Conservation (phyloP, 1,140 invertebrate species). For the Elymnias hypermnestra region DNA sequence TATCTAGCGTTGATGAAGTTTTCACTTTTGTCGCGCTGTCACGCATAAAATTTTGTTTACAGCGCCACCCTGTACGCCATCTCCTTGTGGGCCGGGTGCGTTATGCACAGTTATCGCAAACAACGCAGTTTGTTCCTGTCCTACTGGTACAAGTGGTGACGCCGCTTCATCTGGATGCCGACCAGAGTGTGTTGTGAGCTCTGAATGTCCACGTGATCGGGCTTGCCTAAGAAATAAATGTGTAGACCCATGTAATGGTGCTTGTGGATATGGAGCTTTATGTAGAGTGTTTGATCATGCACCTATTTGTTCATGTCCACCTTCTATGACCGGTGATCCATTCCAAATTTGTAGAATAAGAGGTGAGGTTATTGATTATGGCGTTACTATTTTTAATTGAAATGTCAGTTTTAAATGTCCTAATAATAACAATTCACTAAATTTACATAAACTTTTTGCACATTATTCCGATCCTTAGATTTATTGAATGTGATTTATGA, state of each 20-base stretch:
- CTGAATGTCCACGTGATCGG: constrained; percentile 83
- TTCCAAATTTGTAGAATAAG: constrained; percentile 81
- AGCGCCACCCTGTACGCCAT: constrained; percentile 81
- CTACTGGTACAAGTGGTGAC: constrained; percentile 80
- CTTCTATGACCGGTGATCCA: constrained; percentile 84
- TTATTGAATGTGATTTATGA: too few species aligned
- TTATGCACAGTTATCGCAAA: constrained; percentile 78
- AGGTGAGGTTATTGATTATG: too few species aligned
- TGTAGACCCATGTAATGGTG: constrained; percentile 83
- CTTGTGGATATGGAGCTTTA: constrained; percentile 81
- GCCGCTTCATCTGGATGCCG: constrained; percentile 80
- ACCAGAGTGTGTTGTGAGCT: constrained; percentile 85
- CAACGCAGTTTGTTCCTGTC: constrained; percentile 83
- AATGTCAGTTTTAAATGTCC: too few species aligned
- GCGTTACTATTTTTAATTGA: too few species aligned
- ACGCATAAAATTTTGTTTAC: constrained; percentile 4
- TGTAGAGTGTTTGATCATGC: constrained; percentile 87
- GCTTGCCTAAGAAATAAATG: constrained; percentile 86
- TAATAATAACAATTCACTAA: too few species aligned
- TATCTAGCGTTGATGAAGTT: too few species aligned
- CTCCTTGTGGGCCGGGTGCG: constrained; percentile 85
- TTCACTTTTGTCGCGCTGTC: too few species aligned
- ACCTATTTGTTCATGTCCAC: constrained; percentile 86
- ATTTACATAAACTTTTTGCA: too few species aligned
- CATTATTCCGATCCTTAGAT: too few species aligned